Evolutionary conservation across 1,140 invertebrate species (phyloP), one percentile per base, ranked within the genome.

Genomic region (Drosophila arawakana): DNA sequence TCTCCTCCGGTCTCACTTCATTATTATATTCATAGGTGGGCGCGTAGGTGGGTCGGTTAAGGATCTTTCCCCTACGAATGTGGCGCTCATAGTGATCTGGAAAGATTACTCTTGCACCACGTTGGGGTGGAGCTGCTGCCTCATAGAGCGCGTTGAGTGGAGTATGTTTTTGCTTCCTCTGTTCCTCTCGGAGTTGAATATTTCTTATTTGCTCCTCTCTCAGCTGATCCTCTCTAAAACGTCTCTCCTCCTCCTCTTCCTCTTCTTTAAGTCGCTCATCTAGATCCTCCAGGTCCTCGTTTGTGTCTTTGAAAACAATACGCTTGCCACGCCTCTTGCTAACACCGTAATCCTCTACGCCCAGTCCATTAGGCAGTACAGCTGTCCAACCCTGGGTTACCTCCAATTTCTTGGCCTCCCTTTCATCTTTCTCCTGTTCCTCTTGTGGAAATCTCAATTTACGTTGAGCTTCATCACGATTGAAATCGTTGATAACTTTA

Each of bases 381-480:
- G 70, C 73, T n/a, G 46, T n/a, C 83, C 83, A 86, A 1, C 76
- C 73, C 15, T 88, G 80, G 37, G 68, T 47, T 1, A 80, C 39
- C 0, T 69, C 54, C 18, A 78, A 11, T 6, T 68, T 21, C 54
- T 85, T 85, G 35, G 62, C 69, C 49, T 62, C 44, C 1, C 81
- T 43, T 5, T 72, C 62, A 46, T 9, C 46, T 39, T 50, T 57
- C 0, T 62, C 59, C 10, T 61, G 21, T 1, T 86, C 83, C 4
- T 86, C 83, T 4, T 80, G 74, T 7, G 90, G 90, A 72, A 91
- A 91, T 62, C 78, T 77, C 3, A 91, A 70, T 73, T 91, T 91
- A 10, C 90, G 71, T 49, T 83, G 73, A 10, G 81, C 83, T 11
- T 79, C 86, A 55, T 71, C 63, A 1, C 81, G 78, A 80, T 91